Evolutionary conservation across 2,797 vertebrate species (phyloP), one percentile per base, ranked within the genome.

Genomic region (Sebastiscus tertius): DNA sequence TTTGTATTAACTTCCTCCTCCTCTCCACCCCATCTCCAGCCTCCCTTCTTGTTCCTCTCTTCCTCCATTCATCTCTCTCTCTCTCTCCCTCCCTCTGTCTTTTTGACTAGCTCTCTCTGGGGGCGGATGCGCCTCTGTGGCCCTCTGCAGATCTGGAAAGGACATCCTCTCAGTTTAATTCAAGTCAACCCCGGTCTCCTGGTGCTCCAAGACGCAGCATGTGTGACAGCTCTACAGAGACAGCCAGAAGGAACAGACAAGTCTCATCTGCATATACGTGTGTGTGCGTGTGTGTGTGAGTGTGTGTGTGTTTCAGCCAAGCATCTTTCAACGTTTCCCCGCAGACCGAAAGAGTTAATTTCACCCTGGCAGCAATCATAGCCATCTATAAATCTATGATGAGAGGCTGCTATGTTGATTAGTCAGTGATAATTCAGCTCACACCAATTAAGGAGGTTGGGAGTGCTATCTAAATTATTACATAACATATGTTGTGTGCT

Each of bases 151-250:
- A 90, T 94, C 90, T 92, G 82, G 82, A 94, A 92, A 94, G 91
- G 89, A 95, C 93, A 91, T 92, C 88, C 88, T 93, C 93, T 94
- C 91, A 82, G 85, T 94, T 94, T 93, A 93, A 91, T 94, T 94
- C 87, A 94, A 93, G 87, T 94, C 92, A 92, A 89, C 86, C 89
- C 79, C 55, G 34, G 87, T 91, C 91, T 90, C 92, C 92, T 78
- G 92, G 91, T 92, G 89, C 88, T 90, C 81, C 59, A 52, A 81
- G 81, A 91, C 63, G 62, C 92, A 92, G 92, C 89, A 78, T 92
- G 88, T 94, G 90, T 93, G 93, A 93, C 93, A 92, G 92, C 85
- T 91, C 90, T 77, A 80, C 87, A 72, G 82, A 89, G 89, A 92
- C 82, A 81, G 80, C 87, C 90, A 89, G 83, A 82, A 85, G 92